A percentile compares a stretch with the other conserved stretches of the same genome.
Evolutionary conservation across 2,888 invertebrate species (phyloP).

Genomic region (Gibbula magus): DNA sequence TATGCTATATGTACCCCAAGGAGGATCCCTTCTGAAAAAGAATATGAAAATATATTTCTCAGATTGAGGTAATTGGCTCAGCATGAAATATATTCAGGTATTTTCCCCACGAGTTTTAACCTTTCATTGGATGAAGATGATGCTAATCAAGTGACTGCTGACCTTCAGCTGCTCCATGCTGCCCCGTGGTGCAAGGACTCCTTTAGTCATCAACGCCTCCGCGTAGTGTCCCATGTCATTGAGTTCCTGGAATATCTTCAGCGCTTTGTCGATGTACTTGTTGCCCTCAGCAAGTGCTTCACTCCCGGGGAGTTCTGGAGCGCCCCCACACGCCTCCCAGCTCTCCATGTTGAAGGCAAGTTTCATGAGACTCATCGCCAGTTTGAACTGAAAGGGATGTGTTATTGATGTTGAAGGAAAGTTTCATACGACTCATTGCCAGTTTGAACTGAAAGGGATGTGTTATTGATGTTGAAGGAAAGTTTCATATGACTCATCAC

Average conservation of each 20-base stretch:
- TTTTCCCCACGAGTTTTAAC: too few relatives aligned
- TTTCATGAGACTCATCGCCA: conserved; percentile 73
- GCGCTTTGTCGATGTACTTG: conserved; percentile 70
- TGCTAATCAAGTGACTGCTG: background rate
- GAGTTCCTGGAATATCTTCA: conserved; percentile 72
- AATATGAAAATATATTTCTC: too few relatives aligned
- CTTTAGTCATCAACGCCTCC: conserved; percentile 74
- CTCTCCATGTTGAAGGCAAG: conserved; percentile 74
- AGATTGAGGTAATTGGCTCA: too few relatives aligned
- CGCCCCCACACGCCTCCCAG: conserved; percentile 73
- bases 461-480: too few relatives aligned
- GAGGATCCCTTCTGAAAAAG: too few relatives aligned
- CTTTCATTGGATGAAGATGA: too few relatives aligned
- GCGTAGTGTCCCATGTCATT: conserved; percentile 73
- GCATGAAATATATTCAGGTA: too few relatives aligned
- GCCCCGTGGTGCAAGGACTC: conserved; percentile 70
- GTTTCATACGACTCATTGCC: too few relatives aligned
- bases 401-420: too few relatives aligned
- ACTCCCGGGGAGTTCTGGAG: conserved; percentile 61
- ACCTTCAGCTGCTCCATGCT: conserved; percentile 74
- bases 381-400: conserved; percentile 63
- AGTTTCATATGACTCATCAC: too few relatives aligned
- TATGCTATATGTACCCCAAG: too few relatives aligned
- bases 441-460: too few relatives aligned
- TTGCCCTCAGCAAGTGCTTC: conserved; percentile 71